Base-by-base conservation (phyloP, 2,113 vertebrate species). In the Peromyscus californicus region DNA sequence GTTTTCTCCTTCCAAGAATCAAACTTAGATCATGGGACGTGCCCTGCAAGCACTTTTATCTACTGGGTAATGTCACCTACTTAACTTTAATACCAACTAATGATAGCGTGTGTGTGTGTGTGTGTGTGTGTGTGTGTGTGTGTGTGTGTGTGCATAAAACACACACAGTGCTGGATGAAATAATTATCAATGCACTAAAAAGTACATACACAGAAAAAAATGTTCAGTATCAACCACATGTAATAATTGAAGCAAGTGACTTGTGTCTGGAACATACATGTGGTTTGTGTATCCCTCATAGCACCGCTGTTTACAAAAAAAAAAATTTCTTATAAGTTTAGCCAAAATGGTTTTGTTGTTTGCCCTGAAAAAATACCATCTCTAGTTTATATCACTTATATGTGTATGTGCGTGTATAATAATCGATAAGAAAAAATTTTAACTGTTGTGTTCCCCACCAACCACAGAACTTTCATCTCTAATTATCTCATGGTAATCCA, bases 401-500 rank as follows among this genome's bases (percentile, higher is more conserved):
- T 19, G 79, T 94, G 94, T 89, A 85, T 83, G 84, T 69, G 91
- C 91, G 26, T 4, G 26, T 94, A 1, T 75, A 86, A 94, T 91
- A 89, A 92, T 80, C 61, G 45, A 17, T 75, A 96, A 59, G 69
- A 95, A 94, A 91, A 91, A 1, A 39, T 79, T 91, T 93, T 65
- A 96, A 90, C 24, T 85, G 31, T 96, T 94, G 57, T 89, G 78
- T 89, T 91, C 51, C 45, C 54, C 54, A 93, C 75, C 6, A 48
- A 97, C 85, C 59, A 93, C 10, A 94, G 85, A 89, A 89, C 72
- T 89, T 95, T 79, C 36, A 63, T 78, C 74, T 96, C 67, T 91
- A 96, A 96, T 96, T 95, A 94, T 83, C 86, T 94, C 89, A 54
- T 80, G 22, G 59, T 93, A 93, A 96, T 97, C 80, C 96, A 91